Conservation (phyloP, 2,797 vertebrate genomes). For the Prionace glauca region DNA sequence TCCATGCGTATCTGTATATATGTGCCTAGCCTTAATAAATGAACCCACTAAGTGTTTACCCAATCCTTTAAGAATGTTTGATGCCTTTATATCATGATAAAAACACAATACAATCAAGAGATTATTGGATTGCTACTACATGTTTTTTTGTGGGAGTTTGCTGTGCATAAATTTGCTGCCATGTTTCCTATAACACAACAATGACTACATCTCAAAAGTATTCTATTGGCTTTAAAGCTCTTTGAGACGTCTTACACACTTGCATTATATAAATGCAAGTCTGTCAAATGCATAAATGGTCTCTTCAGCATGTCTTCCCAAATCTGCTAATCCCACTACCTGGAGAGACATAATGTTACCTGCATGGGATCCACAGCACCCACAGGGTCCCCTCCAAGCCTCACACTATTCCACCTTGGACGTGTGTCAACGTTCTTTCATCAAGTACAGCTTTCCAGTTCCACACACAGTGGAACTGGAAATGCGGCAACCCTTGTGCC, state of each 20-base stretch:
- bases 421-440: not conserved
- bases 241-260: not conserved
- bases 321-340: no score
- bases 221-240: not conserved
- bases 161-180: not conserved
- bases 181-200: not conserved
- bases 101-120: not conserved
- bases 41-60: no score
- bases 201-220: no score
- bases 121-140: not conserved
- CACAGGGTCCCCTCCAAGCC: no score
- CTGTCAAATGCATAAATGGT: not conserved
- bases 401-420: no score
- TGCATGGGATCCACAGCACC: not conserved
- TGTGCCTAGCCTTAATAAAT: no score
- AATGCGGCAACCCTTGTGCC: no score
- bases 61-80: no score
- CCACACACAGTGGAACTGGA: no score
- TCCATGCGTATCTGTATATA: no score
- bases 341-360: not conserved
- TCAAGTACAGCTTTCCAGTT: no score
- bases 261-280: not conserved
- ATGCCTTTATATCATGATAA: no score
- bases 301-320: not conserved
- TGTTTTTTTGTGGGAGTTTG: not conserved